phyloP scores from a whole-genome alignment of 2,888 invertebrate genomes.

The Drosophila histrio region DNA sequence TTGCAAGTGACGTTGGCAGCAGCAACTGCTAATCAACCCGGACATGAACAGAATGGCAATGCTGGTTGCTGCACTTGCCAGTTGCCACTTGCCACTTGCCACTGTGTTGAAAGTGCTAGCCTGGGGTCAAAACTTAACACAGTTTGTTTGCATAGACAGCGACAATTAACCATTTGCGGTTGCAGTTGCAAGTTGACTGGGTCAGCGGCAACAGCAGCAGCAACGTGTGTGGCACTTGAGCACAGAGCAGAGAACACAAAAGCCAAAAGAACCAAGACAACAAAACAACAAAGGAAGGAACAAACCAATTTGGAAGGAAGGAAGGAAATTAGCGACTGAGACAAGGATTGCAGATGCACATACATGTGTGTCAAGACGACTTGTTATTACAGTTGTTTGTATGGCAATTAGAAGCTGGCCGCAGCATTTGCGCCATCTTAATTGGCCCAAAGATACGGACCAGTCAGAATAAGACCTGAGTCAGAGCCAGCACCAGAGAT shows the following conservation, averaged over 20 bases:
- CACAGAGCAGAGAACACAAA: constrained; percentile 55
- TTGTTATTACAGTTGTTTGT: constrained; percentile 40
- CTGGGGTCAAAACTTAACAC: constrained; percentile 82
- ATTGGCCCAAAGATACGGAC: constrained; percentile 59
- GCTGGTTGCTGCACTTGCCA: not conserved
- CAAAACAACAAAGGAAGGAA: constrained; percentile 2
- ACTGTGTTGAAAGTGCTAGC: constrained; percentile 38
- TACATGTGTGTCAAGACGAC: constrained; percentile 70
- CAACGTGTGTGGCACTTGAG: constrained; percentile 57
- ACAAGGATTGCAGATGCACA: constrained; percentile 25
- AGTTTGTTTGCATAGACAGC: constrained; percentile 59
- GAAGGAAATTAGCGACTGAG: constrained; percentile 49
- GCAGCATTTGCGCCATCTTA: constrained; percentile 57
- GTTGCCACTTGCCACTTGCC: constrained; percentile 6
- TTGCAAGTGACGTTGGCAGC: constrained; percentile 30
- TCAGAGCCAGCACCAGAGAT: not conserved
- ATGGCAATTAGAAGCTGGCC: constrained; percentile 53
- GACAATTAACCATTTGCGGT: constrained; percentile 73
- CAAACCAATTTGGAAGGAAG: constrained; percentile 43
- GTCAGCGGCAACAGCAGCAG: constrained; percentile 51
- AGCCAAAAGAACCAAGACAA: constrained; percentile 4
- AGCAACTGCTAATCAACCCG: constrained; percentile 67
- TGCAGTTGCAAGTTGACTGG: constrained; percentile 63
- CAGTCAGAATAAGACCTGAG: constrained; percentile 1
- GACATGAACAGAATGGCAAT: constrained; percentile 34